Conservation (phyloP, 1,140 invertebrate species). For the Pseudomyrmex concolor region DNA sequence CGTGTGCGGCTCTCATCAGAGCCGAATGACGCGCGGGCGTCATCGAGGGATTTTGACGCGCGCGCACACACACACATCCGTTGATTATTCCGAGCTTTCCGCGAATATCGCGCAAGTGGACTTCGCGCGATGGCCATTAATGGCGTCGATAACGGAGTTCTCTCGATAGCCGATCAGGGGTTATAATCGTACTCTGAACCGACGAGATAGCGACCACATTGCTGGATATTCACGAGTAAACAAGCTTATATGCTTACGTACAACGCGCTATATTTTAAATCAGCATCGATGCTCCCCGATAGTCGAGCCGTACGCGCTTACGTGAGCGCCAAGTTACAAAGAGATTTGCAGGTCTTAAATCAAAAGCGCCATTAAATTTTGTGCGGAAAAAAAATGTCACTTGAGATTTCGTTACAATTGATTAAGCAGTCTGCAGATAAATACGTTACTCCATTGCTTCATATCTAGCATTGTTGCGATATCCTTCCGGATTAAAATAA, state of each 20-base stretch:
- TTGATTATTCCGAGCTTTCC: conserved; percentile 60
- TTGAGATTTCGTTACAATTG: no score
- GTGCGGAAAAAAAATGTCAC: no score
- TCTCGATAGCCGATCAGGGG: conserved; percentile 64
- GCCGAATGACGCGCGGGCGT: conserved; percentile 3
- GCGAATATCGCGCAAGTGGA: conserved; percentile 67
- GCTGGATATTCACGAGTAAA: conserved; percentile 32
- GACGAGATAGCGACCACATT: conserved; percentile 25
- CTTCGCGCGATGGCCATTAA: conserved; percentile 67
- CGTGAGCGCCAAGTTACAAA: no score
- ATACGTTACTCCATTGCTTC: no score
- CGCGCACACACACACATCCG: conserved; percentile 46
- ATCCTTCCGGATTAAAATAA: no score
- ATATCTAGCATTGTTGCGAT: no score
- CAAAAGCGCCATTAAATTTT: no score
- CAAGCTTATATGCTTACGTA: not conserved
- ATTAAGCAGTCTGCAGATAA: no score
- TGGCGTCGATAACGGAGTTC: conserved; percentile 64
- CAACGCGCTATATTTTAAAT: not conserved
- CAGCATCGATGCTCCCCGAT: not conserved
- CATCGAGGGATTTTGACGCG: conserved; percentile 63
- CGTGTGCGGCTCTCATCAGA: conserved; percentile 35
- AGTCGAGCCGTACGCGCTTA: not conserved
- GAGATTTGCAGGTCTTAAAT: no score
- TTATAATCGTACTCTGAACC: conserved; percentile 63